These are phyloP conservation scores for Parauchenoglanis ngamensis DNA, from an alignment of 2,797 vertebrate species.

Conservation along the genomic window DNA sequence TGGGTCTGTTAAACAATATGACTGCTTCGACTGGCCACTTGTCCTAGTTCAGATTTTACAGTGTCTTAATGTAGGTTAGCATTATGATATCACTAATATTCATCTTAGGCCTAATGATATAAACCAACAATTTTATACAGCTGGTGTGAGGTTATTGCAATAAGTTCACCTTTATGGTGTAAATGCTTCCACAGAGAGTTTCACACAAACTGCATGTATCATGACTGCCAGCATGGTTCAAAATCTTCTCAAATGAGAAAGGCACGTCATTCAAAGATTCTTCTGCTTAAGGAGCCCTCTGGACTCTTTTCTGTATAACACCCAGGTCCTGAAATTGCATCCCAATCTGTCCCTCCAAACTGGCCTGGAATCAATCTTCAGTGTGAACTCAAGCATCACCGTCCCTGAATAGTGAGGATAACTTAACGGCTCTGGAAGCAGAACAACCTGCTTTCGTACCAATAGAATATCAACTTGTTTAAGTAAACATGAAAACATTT, in stretches of 20 bases:
- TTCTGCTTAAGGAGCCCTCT: not conserved
- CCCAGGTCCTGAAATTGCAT: not conserved
- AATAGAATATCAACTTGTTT: not conserved
- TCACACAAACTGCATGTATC: not conserved
- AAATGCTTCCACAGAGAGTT: not conserved
- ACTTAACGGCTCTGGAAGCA: not conserved
- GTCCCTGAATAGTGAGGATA: not conserved
- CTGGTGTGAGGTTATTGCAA: not conserved
- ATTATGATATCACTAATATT: not conserved
- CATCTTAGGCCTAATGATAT: not conserved
- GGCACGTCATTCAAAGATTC: not conserved
- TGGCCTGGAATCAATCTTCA: not conserved
- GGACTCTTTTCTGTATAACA: not conserved
- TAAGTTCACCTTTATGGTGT: not conserved
- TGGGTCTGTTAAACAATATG: not conserved
- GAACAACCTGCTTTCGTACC: not conserved
- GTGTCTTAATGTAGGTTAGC: not conserved
- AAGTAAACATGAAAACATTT: not conserved
- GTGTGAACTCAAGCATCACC: not conserved
- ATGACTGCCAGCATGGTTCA: not conserved
- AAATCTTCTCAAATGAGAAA: slow-evolving; percentile 3
- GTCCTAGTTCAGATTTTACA: not conserved
- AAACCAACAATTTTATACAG: not conserved
- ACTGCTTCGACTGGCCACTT: not conserved
- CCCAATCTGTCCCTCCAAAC: not conserved